Base-by-base conservation (phyloP, 30 jellyfish, hydroid and myxozoan species). In the Aurelia aurita region DNA sequence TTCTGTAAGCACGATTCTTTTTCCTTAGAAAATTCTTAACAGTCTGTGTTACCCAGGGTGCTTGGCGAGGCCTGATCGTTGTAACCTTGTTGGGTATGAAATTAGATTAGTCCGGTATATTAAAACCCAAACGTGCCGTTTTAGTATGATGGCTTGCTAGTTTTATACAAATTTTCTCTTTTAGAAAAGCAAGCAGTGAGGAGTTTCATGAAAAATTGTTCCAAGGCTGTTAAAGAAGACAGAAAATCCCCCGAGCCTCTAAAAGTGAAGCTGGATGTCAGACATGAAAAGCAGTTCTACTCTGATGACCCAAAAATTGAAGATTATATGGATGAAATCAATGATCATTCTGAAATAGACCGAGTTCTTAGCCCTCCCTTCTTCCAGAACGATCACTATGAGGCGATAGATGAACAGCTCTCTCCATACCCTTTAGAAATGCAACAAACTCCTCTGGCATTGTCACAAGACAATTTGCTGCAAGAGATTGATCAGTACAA, bases 131-230 rank as follows among this genome's bases (percentile, higher is more conserved):
- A 34, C 7, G 4, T 34, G 46, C 5, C 46, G 6, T 34, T 39
- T 39, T 39, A 1, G 51, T 6, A 6, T 39, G 16, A 39, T 39
- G 51, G 51, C 15, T 39, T 39, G 51, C 51, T 5, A 39, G 51
- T 39, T 7, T 39, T 6, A 39, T 39, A 1, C 16, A 39, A 39
- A 39, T 39, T 39, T 35, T 29, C 13, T 12, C 21, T 62, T 47
- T 22, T 69, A 87, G 96, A 87, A 61, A 75, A 87, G 58, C 69
- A 72, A 10, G 96, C 69, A 3, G 87, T 87, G 22, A 79, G 51
- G 20, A 70, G 53, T 27, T 87, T 87, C 84, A 69, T 87, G 90
- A 68, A 66, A 25, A 61, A 54, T 32, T 90, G 76, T 8, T 87
- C 96, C 0, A 73, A 69, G 3, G 58, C 80, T 15, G 11, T 77